These are phyloP conservation scores for Andrena hattorfiana DNA, from an alignment of 2,888 invertebrate genomes.

Conservation along the genomic window DNA sequence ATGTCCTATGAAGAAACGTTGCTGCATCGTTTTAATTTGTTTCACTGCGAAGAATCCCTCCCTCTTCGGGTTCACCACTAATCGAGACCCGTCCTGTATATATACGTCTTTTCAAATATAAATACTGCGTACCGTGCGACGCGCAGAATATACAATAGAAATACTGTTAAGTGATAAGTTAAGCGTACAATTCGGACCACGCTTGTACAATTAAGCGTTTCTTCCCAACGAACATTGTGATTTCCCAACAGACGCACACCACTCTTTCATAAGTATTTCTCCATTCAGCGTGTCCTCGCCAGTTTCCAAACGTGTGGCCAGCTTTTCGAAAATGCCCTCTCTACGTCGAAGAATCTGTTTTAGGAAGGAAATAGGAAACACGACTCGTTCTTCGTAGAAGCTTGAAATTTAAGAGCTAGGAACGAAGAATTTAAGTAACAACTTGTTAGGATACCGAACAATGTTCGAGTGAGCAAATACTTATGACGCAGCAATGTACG, in stretches of 20 bases:
- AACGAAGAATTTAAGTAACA: too few relatives aligned
- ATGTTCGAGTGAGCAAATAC: too few relatives aligned
- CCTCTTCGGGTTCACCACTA: slow-evolving; percentile 5
- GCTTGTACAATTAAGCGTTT: slow-evolving; percentile 67
- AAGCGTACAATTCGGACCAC: slow-evolving; percentile 78
- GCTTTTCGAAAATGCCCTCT: too few relatives aligned
- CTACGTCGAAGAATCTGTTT: too few relatives aligned
- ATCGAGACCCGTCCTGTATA: slow-evolving; percentile 27
- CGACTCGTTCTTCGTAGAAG: neutral
- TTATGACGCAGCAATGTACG: slow-evolving; percentile 14
- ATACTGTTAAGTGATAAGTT: slow-evolving; percentile 75
- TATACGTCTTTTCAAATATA: slow-evolving; percentile 55
- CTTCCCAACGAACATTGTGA: slow-evolving; percentile 52
- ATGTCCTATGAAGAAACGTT: neutral
- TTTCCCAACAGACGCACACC: slow-evolving; percentile 21
- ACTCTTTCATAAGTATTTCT: too few relatives aligned
- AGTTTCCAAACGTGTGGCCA: too few relatives aligned
- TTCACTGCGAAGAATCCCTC: neutral
- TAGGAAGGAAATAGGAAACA: too few relatives aligned
- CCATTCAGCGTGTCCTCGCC: too few relatives aligned
- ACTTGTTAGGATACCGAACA: too few relatives aligned
- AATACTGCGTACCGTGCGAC: slow-evolving; percentile 42
- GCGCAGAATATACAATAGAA: slow-evolving; percentile 72
- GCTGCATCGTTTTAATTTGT: neutral
- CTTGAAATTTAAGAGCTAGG: too few relatives aligned